Conservation (phyloP, 2,888 invertebrate species). For the Melanargia galathea region DNA sequence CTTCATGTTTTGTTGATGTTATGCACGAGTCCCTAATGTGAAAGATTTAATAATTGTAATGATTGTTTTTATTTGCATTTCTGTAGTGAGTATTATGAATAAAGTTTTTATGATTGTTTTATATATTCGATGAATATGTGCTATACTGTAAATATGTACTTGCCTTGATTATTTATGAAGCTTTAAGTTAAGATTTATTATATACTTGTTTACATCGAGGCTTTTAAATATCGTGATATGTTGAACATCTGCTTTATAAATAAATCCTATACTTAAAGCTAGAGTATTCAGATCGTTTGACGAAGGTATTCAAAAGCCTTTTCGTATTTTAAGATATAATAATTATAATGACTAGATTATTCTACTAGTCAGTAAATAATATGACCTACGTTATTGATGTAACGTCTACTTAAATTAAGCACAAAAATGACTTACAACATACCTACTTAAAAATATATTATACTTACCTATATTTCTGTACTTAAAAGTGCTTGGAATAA, state of each 20-base stretch:
- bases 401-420: constrained; percentile 27
- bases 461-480: constrained; percentile 32
- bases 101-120: constrained; percentile 59
- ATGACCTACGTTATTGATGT: constrained; percentile 36
- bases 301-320: background rate
- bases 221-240: background rate
- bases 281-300: background rate
- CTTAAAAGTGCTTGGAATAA: constrained; percentile 31
- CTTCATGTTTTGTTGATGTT: constrained; percentile 66
- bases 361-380: constrained; percentile 74
- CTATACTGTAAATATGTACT: constrained; percentile 75
- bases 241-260: background rate
- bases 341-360: constrained; percentile 66
- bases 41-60: constrained; percentile 52
- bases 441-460: constrained; percentile 29
- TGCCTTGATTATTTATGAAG: constrained; percentile 71
- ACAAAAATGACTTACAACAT: constrained; percentile 12
- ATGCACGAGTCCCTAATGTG: constrained; percentile 55
- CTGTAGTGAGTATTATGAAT: constrained; percentile 56
- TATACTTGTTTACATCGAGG: constrained; percentile 17
- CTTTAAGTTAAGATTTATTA: constrained; percentile 52
- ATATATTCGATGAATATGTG: constrained; percentile 62
- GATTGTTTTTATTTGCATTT: constrained; percentile 69
- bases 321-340: constrained; percentile 50
- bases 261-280: background rate